phyloP scores from a whole-genome alignment of 2,797 vertebrate genomes.

The Paramormyrops hopkinsi region DNA sequence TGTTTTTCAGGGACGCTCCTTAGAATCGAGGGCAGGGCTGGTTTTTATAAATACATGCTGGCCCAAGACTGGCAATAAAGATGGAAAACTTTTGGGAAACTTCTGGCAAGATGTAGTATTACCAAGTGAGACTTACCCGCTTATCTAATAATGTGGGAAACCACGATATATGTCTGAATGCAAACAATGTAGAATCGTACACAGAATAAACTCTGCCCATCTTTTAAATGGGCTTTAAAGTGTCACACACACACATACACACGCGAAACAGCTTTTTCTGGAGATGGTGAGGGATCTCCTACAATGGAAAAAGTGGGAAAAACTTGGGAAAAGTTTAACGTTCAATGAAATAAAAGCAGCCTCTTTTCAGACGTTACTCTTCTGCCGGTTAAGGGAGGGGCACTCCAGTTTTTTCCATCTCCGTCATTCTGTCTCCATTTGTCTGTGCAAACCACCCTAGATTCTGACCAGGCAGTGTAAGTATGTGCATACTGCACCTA shows the following conservation, averaged over 20 bases:
- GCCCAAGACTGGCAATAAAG: background rate
- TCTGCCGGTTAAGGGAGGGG: background rate
- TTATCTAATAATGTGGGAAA: constrained; percentile 18
- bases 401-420: background rate
- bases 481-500: background rate
- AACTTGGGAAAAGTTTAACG: background rate
- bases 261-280: background rate
- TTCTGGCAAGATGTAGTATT: constrained; percentile 2
- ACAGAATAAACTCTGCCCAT: constrained; percentile 9
- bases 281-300: background rate
- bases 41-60: background rate
- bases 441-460: background rate
- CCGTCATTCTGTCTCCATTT: background rate
- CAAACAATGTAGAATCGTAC: background rate
- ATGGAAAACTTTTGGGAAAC: constrained; percentile 8
- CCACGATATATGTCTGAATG: constrained; percentile 9
- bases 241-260: background rate
- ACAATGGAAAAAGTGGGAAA: background rate
- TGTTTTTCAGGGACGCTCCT: background rate
- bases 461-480: background rate
- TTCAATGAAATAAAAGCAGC: background rate
- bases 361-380: constrained; percentile 1
- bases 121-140: background rate
- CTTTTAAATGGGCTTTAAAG: constrained; percentile 5
- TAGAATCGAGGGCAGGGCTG: background rate